Evolutionary conservation across 2,797 vertebrate species (phyloP), one percentile per base, ranked within the genome.

Genomic region (Pterois miles): DNA sequence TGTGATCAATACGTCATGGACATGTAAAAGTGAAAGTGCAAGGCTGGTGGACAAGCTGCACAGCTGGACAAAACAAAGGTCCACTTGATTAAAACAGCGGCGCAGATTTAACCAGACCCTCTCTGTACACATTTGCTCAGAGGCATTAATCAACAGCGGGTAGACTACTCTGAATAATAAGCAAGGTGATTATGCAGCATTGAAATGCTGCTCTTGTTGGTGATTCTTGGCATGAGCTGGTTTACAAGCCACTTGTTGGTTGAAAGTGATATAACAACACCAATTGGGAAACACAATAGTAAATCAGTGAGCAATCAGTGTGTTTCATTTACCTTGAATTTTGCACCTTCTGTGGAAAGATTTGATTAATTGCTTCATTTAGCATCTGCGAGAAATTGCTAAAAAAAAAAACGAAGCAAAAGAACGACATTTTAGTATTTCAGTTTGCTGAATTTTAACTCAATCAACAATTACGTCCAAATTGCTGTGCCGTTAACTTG

Each of bases 71-170:
- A 87, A 88, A 90, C 89, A 91, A 92, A 92, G 81, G 84, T 89
- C 80, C 89, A 81, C 86, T 91, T 92, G 86, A 92, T 89, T 84
- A 84, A 93, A 92, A 71, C 80, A 80, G 75, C 76, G 27, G 64
- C 53, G 86, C 81, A 83, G 74, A 90, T 86, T 46, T 86, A 91
- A 81, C 74, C 53, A 72, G 80, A 67, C 62, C 70, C 84, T 86
- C 83, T 88, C 81, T 86, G 90, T 89, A 84, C 89, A 92, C 87
- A 89, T 92, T 92, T 93, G 84, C 84, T 87, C 81, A 58, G 71
- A 81, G 84, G 85, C 91, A 85, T 90, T 92, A 90, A 93, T 95
- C 92, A 94, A 84, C 86, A 88, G 73, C 79, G 59, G 88, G 88
- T 88, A 65, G 73, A 85, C 88, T 82, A 80, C 81, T 87, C 83